Evolutionary conservation across 2,113 vertebrate genomes (phyloP).

Genomic region (Smithornis capensis): DNA sequence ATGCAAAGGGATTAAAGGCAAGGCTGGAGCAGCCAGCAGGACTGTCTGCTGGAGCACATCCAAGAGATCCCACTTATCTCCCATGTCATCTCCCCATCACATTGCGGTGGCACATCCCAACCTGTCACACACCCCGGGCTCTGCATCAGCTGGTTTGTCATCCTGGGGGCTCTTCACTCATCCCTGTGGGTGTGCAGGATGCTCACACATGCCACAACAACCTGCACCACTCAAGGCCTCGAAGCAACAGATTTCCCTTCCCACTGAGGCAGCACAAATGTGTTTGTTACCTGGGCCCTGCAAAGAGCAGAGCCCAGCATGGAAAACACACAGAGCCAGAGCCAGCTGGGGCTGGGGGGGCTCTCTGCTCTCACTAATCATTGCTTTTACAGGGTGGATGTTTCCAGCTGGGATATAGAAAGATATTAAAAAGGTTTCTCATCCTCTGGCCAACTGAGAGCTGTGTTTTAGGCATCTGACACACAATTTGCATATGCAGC

Average conservation of each 20-base stretch:
- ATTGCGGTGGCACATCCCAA: background rate
- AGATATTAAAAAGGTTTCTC: background rate
- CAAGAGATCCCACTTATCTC: background rate
- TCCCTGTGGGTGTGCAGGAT: background rate
- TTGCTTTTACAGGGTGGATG: background rate
- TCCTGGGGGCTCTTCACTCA: background rate
- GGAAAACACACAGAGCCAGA: background rate
- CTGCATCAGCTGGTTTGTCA: background rate
- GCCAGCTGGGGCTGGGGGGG: background rate
- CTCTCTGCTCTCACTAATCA: background rate
- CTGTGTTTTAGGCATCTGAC: background rate
- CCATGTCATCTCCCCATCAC: background rate
- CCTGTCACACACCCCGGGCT: background rate
- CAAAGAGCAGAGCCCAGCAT: no score
- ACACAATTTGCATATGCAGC: background rate
- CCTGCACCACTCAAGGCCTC: background rate
- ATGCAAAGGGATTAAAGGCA: background rate
- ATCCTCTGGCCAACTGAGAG: background rate
- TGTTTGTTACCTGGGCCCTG: background rate
- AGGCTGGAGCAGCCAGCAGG: background rate
- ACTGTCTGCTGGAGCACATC: background rate
- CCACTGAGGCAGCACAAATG: background rate
- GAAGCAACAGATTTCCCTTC: background rate
- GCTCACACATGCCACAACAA: background rate
- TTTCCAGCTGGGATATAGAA: background rate